A percentile compares a stretch with the other conserved stretches of the same genome.
phyloP scores from a whole-genome alignment of 1,140 invertebrate species.

The Laodelphax striatellus region DNA sequence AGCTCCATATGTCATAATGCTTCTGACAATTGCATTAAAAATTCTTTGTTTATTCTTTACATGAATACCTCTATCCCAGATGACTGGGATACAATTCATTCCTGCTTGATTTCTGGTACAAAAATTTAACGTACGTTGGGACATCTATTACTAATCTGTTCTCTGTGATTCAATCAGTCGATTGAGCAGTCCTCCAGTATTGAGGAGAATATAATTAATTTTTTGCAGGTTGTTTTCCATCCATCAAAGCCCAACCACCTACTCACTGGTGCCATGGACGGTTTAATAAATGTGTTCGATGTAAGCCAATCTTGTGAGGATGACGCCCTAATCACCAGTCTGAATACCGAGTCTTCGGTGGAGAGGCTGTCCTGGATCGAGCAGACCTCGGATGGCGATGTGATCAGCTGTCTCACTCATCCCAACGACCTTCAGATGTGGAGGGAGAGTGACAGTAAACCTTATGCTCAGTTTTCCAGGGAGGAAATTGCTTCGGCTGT shows the following conservation, averaged over 20 bases:
- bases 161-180: not conserved
- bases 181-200: not conserved
- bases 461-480: constrained; percentile 41
- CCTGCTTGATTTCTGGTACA: no score
- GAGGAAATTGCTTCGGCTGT: constrained; percentile 37
- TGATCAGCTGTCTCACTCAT: constrained; percentile 52
- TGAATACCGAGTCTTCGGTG: constrained; percentile 77
- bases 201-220: not conserved
- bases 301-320: constrained; percentile 62
- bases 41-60: no score
- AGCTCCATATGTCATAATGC: no score
- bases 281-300: constrained; percentile 77
- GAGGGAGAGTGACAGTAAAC: constrained; percentile 46
- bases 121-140: no score
- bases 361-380: constrained; percentile 30
- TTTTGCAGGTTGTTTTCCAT: constrained; percentile 58
- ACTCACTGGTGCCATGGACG: constrained; percentile 67
- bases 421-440: constrained; percentile 60
- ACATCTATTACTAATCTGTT: no score
- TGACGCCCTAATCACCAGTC: constrained; percentile 61
- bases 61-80: no score
- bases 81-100: no score
- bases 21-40: no score
- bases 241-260: constrained; percentile 52
- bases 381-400: constrained; percentile 32